phyloP scores from a whole-genome alignment of 2,113 vertebrate species.

The Podarcis raffonei region DNA sequence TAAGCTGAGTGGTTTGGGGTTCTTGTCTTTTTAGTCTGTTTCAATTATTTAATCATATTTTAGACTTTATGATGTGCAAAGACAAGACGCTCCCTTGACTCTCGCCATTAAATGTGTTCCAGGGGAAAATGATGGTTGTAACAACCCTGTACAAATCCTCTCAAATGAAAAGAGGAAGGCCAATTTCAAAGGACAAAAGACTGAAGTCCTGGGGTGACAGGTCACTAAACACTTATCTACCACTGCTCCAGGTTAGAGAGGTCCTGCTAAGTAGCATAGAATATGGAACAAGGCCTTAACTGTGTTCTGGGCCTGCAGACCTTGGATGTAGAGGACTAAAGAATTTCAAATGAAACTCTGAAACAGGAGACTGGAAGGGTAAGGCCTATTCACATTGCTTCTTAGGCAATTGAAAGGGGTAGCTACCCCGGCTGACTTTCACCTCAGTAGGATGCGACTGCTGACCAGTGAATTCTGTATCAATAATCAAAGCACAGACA shows the following conservation, averaged over 20 bases:
- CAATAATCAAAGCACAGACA: neutral
- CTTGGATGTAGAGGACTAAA: neutral
- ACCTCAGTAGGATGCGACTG: neutral
- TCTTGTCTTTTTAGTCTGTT: neutral
- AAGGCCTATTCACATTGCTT: slow-evolving; percentile 29
- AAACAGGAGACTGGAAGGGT: neutral
- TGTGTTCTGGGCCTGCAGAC: slow-evolving; percentile 41
- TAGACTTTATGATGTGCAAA: neutral
- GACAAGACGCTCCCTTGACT: neutral
- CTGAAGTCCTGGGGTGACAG: slow-evolving; percentile 72
- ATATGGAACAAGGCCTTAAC: slow-evolving; percentile 56
- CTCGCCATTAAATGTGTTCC: slow-evolving; percentile 19
- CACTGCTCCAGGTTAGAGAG: slow-evolving; percentile 48
- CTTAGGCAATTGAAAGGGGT: slow-evolving; percentile 49
- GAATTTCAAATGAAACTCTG: slow-evolving; percentile 35
- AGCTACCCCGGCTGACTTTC: slow-evolving; percentile 33
- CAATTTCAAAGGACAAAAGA: slow-evolving; percentile 71
- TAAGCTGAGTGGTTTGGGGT: neutral
- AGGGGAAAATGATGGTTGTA: slow-evolving; percentile 14
- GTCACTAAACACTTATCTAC: slow-evolving; percentile 60
- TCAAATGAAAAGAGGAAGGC: slow-evolving; percentile 58
- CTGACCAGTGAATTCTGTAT: neutral
- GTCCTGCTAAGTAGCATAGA: slow-evolving; percentile 50
- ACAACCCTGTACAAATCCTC: slow-evolving; percentile 43
- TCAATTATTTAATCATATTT: neutral